Evolutionary conservation across 53 echinoderm and acorn worm species (phyloP).

Genomic region (Holothuria scabra): DNA sequence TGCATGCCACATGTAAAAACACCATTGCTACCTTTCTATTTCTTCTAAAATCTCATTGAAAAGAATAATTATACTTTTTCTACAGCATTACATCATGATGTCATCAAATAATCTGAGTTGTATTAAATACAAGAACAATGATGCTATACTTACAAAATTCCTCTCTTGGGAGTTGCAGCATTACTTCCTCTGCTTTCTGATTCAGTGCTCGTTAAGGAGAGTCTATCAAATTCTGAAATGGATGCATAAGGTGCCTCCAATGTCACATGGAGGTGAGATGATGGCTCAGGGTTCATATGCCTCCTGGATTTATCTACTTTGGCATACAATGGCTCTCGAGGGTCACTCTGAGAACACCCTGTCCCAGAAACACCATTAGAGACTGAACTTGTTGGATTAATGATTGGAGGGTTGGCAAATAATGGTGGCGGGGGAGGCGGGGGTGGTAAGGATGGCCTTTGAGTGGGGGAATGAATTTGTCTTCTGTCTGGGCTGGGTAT

Average conservation of each 20-base stretch:
- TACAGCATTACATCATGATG: no score
- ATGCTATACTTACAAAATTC: conserved; percentile 86
- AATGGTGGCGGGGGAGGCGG: conserved; percentile 44
- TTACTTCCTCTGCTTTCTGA: conserved; percentile 74
- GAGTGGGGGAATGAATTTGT: neutral
- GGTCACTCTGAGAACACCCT: neutral
- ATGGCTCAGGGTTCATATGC: neutral
- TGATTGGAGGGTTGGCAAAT: neutral
- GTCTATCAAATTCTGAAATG: conserved; percentile 39
- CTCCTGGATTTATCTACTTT: conserved; percentile 65
- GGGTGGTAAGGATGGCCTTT: conserved; percentile 43
- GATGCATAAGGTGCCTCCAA: conserved; percentile 43
- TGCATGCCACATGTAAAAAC: no score
- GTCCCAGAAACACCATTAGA: neutral
- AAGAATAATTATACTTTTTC: no score
- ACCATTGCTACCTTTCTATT: no score
- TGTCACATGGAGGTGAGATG: conserved; percentile 26
- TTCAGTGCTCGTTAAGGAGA: conserved; percentile 30
- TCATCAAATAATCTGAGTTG: no score
- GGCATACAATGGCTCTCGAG: conserved; percentile 76
- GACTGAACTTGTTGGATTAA: neutral
- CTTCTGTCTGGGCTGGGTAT: neutral
- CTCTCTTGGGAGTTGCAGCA: conserved; percentile 76
- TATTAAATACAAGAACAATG: no score
- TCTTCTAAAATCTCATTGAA: no score